A percentile compares a stretch with the other conserved stretches of the same genome.
phyloP scores from a whole-genome alignment of 2,113 vertebrate genomes.

The Scomber colias region DNA sequence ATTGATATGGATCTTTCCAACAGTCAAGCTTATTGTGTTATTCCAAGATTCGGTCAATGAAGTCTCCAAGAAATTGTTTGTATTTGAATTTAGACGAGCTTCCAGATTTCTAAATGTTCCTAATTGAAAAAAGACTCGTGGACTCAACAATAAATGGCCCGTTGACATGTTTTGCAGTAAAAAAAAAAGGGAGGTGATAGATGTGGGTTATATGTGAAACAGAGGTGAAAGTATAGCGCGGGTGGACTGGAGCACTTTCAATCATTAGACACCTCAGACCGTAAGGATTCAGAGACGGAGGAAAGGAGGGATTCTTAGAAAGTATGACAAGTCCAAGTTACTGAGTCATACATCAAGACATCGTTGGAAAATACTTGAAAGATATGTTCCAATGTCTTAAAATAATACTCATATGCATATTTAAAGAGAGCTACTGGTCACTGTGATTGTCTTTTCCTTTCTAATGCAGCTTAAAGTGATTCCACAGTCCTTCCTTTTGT shows the following conservation, averaged over 20 bases:
- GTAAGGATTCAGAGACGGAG: not conserved
- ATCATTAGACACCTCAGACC: constrained; percentile 31
- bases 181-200: not conserved
- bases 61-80: not conserved
- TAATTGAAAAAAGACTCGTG: constrained; percentile 23
- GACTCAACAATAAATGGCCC: not conserved
- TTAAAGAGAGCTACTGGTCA: no score
- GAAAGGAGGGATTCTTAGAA: constrained; percentile 17
- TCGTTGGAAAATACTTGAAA: not conserved
- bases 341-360: not conserved
- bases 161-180: constrained; percentile 6
- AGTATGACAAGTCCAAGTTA: constrained; percentile 11
- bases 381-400: no score
- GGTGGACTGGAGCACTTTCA: not conserved
- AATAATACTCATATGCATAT: no score
- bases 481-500: no score
- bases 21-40: not conserved
- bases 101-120: not conserved
- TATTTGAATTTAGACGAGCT: not conserved
- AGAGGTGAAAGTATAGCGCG: constrained; percentile 8
- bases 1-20: not conserved
- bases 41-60: not conserved
- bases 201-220: constrained; percentile 12
- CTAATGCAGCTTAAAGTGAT: no score
- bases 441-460: no score